Conservation (phyloP, 2,888 invertebrate genomes). For the Gerris lacustris region DNA sequence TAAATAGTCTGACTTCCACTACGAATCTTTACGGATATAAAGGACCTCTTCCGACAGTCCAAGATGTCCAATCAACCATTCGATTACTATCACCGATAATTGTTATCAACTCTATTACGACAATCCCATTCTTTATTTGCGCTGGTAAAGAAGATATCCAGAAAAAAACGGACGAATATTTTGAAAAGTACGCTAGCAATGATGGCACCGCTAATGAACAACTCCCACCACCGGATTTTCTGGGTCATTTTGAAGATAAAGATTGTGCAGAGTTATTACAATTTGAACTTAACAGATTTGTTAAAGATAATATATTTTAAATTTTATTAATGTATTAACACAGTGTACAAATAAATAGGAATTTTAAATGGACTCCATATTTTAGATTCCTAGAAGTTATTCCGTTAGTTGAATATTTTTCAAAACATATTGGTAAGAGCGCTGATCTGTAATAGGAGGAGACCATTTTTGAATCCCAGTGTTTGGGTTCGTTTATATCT, state of each 20-base stretch:
- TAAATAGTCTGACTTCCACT: background rate
- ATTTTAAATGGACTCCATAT: no score
- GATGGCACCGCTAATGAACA: background rate
- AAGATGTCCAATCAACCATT: background rate
- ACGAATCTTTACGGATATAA: background rate
- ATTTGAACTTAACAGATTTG: background rate
- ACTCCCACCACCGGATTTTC: background rate
- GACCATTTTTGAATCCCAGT: no score
- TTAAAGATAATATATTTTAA: background rate
- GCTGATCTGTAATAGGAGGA: no score
- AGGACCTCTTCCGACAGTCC: background rate
- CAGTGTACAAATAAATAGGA: no score
- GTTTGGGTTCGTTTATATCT: no score
- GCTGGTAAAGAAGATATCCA: background rate
- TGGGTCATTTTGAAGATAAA: background rate
- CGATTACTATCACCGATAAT: background rate
- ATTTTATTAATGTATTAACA: background rate
- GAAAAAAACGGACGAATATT: background rate
- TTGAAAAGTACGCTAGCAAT: background rate
- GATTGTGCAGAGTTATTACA: background rate
- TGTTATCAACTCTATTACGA: background rate
- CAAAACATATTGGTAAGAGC: no score
- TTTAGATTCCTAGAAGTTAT: no score
- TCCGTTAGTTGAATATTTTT: no score
- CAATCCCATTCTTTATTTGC: background rate